Base-by-base conservation (phyloP, 2,113 vertebrate genomes). In the Eulemur macaco region DNA sequence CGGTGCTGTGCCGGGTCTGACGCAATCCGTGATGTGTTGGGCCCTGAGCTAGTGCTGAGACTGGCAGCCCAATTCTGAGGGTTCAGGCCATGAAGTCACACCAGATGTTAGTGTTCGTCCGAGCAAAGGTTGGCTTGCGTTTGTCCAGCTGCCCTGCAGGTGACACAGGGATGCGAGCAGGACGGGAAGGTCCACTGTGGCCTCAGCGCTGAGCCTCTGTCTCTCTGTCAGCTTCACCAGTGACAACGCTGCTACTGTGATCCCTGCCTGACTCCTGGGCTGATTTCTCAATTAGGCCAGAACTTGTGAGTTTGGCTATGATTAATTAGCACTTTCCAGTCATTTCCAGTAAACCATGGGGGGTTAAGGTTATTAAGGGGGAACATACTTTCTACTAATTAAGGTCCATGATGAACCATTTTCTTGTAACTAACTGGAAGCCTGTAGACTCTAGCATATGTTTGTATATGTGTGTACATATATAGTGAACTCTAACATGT, bases 131-230 rank as follows among this genome's bases (percentile, higher is more conserved):
- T 68, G 25, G 50, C n/a, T 17, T 6, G n/a, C 10, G 60, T 25
- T 12, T 27, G 50, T 7, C 60, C 8, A 8, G 60, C 89, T 80
- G n/a, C 47, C 31, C 12, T 7, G 13, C 4, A 3, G 60, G 47
- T 5, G 34, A n/a, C 25, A 3, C 3, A 5, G 1, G 23, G 31
- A 13, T 21, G 58, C 5, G 23, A 14, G 34, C n/a, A 25, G 74
- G 60, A 45, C 5, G 4, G 3, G 42, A 0, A 8, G 4, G n/a
- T 34, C 20, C 17, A 1, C 3, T 17, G 10, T 69, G 47, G 37
- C 47, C 14, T 11, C 20, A 0, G 0, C 0, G 3, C n/a, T 45
- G 23, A 74, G 20, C 20, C 39, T 45, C 52, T 1, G 18, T 9
- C 27, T 45, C 8, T 14, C 0, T 1, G 3, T 73, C 17, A 0